Base-by-base conservation (phyloP, 1,140 invertebrate genomes). In the Dendrolimus kikuchii region DNA sequence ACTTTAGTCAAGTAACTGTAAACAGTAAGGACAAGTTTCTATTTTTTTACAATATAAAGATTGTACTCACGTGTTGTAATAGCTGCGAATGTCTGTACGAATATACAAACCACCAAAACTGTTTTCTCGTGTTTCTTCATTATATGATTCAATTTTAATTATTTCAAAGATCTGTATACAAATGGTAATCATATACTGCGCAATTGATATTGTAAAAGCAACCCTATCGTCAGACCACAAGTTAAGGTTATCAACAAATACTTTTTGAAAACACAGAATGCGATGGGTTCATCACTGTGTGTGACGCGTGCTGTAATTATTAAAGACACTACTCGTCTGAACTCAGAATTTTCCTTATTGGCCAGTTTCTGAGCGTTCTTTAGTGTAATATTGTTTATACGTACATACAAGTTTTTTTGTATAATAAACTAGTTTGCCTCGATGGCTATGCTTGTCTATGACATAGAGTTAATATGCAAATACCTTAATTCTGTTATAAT, bases 161-260 rank as follows among this genome's bases (percentile, higher is more conserved):
- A 6, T 40, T 51, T 46, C 39, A 51, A 53, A 23, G 23, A 23
- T 23, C 23, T 23, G 1, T 23, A 2, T 23, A 23, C 23, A 23
- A 23, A 23, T 23, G 23, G 1, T 23, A 23, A 23, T 23, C 23
- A 3, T 56, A 48, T 59, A 53, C 57, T 52, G 51, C 48, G 41
- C 60, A 57, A 71, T 65, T 67, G 68, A 66, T 59, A 62, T 53
- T 49, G 56, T 41, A 57, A 51, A 59, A 53, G 46, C 61, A 60
- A 42, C 59, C 60, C 55, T 63, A 60, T 57, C 60, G 60, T 56
- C 55, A 41, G 49, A 49, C 46, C 60, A 49, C 44, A 62, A 57
- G 57, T 50, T 64, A 67, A 67, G 68, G 68, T 71, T 71, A 71
- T 71, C 64, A 67, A 64, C 62, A 60, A 58, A 53, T 49, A 60